Conservation (phyloP, 2,797 vertebrate genomes). For the Poecilia wingei region DNA sequence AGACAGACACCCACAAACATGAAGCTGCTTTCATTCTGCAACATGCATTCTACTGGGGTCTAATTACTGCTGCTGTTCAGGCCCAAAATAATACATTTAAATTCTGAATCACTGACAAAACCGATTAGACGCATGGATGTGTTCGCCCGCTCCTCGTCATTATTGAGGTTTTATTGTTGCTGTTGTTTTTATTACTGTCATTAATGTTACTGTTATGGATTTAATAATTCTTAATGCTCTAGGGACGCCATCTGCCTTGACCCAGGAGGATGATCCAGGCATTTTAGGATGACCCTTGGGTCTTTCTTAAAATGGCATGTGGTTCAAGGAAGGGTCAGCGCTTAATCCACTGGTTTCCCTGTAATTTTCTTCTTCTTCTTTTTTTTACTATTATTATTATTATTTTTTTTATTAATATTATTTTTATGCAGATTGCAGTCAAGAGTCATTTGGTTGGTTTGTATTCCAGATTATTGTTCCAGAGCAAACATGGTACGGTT, state of each 20-base stretch:
- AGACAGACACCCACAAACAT: neutral
- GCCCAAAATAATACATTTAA: constrained; percentile 2
- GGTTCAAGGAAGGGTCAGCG: constrained; percentile 4
- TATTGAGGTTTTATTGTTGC: neutral
- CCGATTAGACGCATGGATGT: neutral
- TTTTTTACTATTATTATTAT: neutral
- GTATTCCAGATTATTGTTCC: constrained; percentile 23
- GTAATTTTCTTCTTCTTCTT: neutral
- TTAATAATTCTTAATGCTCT: neutral
- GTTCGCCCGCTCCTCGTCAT: neutral
- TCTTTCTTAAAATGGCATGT: neutral
- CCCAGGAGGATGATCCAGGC: neutral
- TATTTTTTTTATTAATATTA: neutral
- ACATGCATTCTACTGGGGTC: neutral
- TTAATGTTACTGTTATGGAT: neutral
- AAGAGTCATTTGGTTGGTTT: constrained; percentile 30
- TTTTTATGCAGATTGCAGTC: neutral
- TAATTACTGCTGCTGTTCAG: neutral
- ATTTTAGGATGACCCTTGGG: neutral
- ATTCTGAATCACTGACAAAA: neutral
- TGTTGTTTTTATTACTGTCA: neutral
- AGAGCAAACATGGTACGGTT: neutral
- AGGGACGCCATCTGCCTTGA: neutral
- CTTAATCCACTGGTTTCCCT: neutral
- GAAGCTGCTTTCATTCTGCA: constrained; percentile 25